Percentiles rank a stretch among this genome's conserved stretches.
These are phyloP conservation scores for Sisor rabdophorus DNA, from an alignment of 2,113 vertebrate genomes.

Conservation along the genomic window DNA sequence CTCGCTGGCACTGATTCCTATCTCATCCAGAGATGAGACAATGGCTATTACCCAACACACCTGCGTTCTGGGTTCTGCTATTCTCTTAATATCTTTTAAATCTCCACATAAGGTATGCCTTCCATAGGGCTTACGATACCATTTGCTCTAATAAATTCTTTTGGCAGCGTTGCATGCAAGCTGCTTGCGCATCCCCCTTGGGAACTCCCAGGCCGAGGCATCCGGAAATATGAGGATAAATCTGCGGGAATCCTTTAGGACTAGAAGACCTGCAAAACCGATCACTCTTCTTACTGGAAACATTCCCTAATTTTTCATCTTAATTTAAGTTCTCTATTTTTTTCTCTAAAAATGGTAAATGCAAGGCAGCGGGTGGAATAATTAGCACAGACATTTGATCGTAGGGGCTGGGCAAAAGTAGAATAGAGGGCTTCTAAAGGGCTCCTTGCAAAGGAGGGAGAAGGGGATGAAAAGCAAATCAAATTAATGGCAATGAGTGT, in stretches of 20 bases:
- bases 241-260: constrained; percentile 73
- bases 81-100: constrained; percentile 81
- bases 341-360: constrained; percentile 65
- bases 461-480: constrained; percentile 62
- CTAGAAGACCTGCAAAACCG: constrained; percentile 62
- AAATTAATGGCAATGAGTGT: constrained; percentile 68
- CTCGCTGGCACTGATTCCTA: constrained; percentile 45
- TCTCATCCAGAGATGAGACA: constrained; percentile 63
- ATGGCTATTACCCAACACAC: constrained; percentile 76
- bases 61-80: constrained; percentile 71
- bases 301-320: constrained; percentile 75
- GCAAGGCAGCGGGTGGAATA: constrained; percentile 64
- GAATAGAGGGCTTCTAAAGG: constrained; percentile 51
- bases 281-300: constrained; percentile 73
- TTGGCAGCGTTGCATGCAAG: constrained; percentile 75
- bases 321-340: constrained; percentile 69
- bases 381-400: constrained; percentile 64
- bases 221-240: constrained; percentile 79
- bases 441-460: constrained; percentile 13
- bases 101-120: constrained; percentile 81
- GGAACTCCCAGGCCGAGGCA: constrained; percentile 62
- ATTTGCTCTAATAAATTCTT: constrained; percentile 85
- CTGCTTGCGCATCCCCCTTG: constrained; percentile 70
- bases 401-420: constrained; percentile 38
- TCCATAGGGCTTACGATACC: constrained; percentile 80